phyloP scores from a whole-genome alignment of 2,113 vertebrate species.

The Tricholaema leucomelas region DNA sequence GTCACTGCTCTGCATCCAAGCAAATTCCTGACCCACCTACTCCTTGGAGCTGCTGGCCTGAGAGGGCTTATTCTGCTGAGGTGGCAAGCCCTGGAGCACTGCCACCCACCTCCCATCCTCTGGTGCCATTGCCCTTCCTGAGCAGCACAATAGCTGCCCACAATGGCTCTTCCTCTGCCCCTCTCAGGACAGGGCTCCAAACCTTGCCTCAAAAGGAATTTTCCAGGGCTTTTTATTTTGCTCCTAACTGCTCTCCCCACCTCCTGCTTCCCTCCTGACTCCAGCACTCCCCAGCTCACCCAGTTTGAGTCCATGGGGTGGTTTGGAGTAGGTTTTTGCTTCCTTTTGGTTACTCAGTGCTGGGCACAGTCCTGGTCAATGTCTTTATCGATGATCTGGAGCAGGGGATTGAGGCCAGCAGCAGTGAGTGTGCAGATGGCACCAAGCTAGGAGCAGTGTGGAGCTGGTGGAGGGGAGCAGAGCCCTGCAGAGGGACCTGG shows the following conservation, averaged over 20 bases:
- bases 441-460: no score
- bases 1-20: neutral
- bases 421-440: no score
- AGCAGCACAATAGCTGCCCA: conserved; percentile 21
- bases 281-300: conserved; percentile 11
- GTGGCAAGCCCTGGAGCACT: neutral
- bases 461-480: no score
- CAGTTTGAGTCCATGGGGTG: neutral
- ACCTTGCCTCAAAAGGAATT: conserved; percentile 35
- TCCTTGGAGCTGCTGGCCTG: neutral
- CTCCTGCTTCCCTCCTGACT: neutral
- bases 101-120: neutral
- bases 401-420: no score
- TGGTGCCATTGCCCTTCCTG: conserved; percentile 12
- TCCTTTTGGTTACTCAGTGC: neutral
- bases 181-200: neutral
- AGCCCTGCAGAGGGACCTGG: no score
- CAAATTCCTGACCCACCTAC: conserved; percentile 3
- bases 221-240: neutral
- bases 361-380: no score
- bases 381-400: no score
- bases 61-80: neutral
- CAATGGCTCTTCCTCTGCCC: conserved; percentile 28
- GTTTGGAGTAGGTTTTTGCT: neutral
- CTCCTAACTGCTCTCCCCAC: neutral